A percentile compares a stretch with the other conserved stretches of the same genome.
These are phyloP conservation scores for Machimus atricapillus DNA, from an alignment of 2,888 invertebrate genomes.

Conservation along the genomic window DNA sequence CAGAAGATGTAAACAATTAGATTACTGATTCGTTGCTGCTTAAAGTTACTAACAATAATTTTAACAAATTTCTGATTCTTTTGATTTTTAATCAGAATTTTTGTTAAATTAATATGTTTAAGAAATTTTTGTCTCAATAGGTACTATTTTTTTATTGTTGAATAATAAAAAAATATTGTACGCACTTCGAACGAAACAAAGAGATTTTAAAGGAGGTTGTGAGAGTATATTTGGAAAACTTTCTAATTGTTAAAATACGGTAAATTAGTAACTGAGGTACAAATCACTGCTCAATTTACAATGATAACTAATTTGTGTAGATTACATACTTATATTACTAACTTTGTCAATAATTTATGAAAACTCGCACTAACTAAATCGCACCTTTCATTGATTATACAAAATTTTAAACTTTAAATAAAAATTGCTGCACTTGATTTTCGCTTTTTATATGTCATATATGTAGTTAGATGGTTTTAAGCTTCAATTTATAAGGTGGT, in stretches of 20 bases:
- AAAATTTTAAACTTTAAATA: background rate
- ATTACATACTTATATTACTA: background rate
- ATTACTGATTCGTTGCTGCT: background rate
- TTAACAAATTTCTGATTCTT: slow-evolving; percentile 33
- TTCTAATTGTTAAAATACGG: background rate
- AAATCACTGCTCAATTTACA: slow-evolving; percentile 1
- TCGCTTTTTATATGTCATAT: background rate
- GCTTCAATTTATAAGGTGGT: background rate
- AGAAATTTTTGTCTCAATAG: background rate
- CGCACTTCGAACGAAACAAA: slow-evolving; percentile 1
- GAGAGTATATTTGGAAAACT: background rate
- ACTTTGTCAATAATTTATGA: background rate
- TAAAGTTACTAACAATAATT: background rate
- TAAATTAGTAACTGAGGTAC: background rate
- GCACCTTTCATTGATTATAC: background rate
- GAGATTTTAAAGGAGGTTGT: background rate
- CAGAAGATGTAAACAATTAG: background rate
- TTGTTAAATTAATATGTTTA: slow-evolving; percentile 6
- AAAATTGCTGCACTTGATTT: background rate
- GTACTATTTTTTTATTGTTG: slow-evolving; percentile 26
- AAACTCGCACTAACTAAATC: background rate
- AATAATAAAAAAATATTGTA: slow-evolving; percentile 26
- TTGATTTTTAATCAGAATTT: slow-evolving; percentile 31
- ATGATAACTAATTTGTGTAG: background rate
- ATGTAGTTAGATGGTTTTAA: background rate